Base-by-base conservation (phyloP, 1,140 invertebrate species). In the Lepidurus couesii region DNA sequence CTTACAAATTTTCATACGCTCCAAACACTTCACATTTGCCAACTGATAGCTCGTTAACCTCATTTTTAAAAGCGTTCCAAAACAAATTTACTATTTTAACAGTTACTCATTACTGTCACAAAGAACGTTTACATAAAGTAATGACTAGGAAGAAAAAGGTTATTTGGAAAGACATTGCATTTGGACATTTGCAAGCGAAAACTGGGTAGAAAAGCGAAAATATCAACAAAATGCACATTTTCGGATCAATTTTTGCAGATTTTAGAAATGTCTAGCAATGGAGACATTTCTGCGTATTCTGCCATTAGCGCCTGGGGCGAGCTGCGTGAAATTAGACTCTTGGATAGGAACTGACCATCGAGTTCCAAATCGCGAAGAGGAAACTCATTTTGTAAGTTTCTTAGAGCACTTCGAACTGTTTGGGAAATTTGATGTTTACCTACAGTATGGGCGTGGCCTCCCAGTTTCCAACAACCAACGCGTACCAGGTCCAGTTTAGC, bases 231-330 rank as follows among this genome's bases (percentile, higher is more conserved):
- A 24, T 1, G 42, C 9, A 16, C 34, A 21, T 47, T 8, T 26
- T 47, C 42, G 21, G 42, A 9, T 47, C n/a, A 77, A 65, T 77
- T 77, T 34, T 65, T 45, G 13, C 74, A 74, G 73, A 74, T 45
- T 42, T 75, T 42, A 10, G 78, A 24, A 10, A 79, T 47, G 45
- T 80, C 79, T 43, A 80, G 13, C 76, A 80, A 26, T 7, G 79
- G 79, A 2, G 79, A 53, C 34, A 80, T 44, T 13, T 80, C 79
- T 8, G 53, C 79, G 47, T 80, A 80, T 73, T 80, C 79, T 21
- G 79, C 79, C 75, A 80, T 26, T 42, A 80, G 65, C 34, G 75
- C 75, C 43, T 80, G 79, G 1, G 79, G 79, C 10, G 16, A 78
- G n/a, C 76, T 77, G 9, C 73, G 21, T 47, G 42, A 42, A 21